Base-by-base conservation (phyloP, 2,888 invertebrate genomes). In the Seladonia tumulorum region DNA sequence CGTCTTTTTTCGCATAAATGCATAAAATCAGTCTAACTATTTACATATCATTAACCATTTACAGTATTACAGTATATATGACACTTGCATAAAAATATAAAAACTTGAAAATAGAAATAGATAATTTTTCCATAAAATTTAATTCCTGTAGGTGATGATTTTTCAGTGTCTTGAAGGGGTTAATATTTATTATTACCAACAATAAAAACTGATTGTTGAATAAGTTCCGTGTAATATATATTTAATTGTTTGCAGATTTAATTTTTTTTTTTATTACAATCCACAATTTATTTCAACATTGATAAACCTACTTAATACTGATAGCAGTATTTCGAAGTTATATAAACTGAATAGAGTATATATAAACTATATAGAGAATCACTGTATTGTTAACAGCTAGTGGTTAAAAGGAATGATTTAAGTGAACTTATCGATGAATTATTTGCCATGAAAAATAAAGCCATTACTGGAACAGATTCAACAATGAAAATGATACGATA, bases 401-500 rank as follows among this genome's bases (percentile, higher is more conserved):
- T n/a, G 2, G 22, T 53, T 53, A 22, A 8, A 22, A 53, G 10
- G 22, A 53, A 22, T 22, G 22, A 22, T 22, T 53, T 7, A 45
- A 45, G 45, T 8, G 10, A 53, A 53, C 22, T 2, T 10, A n/a
- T 53, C 53, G 18, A 3, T n/a, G 2, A n/a, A n/a, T n/a, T 10
- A n/a, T 10, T n/a, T 53, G 22, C 10, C 10, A 53, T n/a, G 2
- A 53, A n/a, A 22, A 53, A n/a, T 22, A 10, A 22, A 53, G n/a
- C 2, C 8, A 22, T 53, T 10, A 5, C 5, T 25, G 63, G 63
- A 18, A 76, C 47, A 12, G 2, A n/a, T 66, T 76, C 66, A 25
- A 22, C 47, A 63, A 82, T 10, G 1, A 22, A 68, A 81, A 70
- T 1, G 29, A 14, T 86, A 81, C 89, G 88, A 88, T 86, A 89